Evolutionary conservation across 1,140 invertebrate genomes (phyloP).

Genomic region (Drosophila malerkotliana): DNA sequence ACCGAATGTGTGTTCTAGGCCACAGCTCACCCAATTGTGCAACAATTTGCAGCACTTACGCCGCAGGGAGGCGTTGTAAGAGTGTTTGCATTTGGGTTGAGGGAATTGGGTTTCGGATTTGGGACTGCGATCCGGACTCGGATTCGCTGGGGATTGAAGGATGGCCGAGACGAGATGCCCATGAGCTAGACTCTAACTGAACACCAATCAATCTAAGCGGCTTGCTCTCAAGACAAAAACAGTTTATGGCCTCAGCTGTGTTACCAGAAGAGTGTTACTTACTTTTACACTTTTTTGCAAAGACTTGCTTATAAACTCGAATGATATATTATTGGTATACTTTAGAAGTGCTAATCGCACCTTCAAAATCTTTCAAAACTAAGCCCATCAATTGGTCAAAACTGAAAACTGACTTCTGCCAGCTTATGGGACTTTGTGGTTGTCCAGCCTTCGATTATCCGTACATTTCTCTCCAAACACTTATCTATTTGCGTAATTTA

Average conservation of each 20-base stretch:
- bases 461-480: conserved; percentile 1
- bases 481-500: conserved; percentile 63
- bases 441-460: conserved; percentile 35
- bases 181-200: background rate
- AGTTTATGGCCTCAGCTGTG: background rate
- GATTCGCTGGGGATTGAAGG: background rate
- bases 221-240: conserved; percentile 3
- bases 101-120: conserved; percentile 26
- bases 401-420: conserved; percentile 15
- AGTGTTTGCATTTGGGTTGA: conserved; percentile 23
- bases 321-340: too few relatives aligned
- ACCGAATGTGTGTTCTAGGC: conserved; percentile 27
- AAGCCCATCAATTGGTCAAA: conserved; percentile 8
- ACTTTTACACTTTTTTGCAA: too few relatives aligned
- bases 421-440: conserved; percentile 44
- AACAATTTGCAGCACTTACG: conserved; percentile 66
- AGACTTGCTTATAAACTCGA: too few relatives aligned
- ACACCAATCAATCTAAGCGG: conserved; percentile 19
- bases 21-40: conserved; percentile 50
- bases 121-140: background rate
- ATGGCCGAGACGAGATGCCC: background rate
- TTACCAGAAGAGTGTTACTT: too few relatives aligned
- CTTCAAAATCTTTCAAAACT: conserved; percentile 2
- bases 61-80: conserved; percentile 43
- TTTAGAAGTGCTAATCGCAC: background rate